These are phyloP conservation scores for Myanophis thanlyinensis DNA, from an alignment of 2,113 vertebrate genomes.

Conservation along the genomic window DNA sequence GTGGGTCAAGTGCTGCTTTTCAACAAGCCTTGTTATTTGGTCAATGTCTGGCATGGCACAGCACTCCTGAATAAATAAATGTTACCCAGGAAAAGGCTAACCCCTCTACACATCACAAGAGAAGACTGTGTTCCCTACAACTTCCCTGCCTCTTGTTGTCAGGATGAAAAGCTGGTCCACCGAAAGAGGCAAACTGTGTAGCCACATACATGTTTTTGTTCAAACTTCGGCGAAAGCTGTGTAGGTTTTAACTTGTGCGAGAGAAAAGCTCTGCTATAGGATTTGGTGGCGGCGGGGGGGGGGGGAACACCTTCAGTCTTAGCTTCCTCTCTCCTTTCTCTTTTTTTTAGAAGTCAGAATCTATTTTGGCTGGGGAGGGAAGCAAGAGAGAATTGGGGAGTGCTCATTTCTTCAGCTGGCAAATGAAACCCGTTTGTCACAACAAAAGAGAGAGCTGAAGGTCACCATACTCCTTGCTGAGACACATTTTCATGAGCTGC, in stretches of 20 bases:
- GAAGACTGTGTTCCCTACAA: neutral
- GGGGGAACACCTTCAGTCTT: neutral
- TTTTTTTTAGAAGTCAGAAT: slow-evolving; percentile 35
- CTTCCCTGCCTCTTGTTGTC: neutral
- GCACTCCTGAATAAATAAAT: slow-evolving; percentile 2
- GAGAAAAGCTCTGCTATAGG: slow-evolving; percentile 15
- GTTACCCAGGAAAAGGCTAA: neutral
- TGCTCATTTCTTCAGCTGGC: slow-evolving; percentile 58
- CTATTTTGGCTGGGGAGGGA: slow-evolving; percentile 51
- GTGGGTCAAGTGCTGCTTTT: rapidly evolving
- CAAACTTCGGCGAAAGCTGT: slow-evolving; percentile 29
- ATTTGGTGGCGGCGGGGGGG: neutral
- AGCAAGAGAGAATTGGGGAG: neutral
- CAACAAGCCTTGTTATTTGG: neutral
- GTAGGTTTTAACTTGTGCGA: slow-evolving; percentile 10
- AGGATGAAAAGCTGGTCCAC: neutral
- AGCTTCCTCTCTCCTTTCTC: neutral
- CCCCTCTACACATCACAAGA: neutral
- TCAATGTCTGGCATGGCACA: neutral
- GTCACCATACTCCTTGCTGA: slow-evolving; percentile 57
- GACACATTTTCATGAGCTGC: slow-evolving; percentile 65
- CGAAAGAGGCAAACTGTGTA: neutral
- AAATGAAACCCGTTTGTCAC: slow-evolving; percentile 69
- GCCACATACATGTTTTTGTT: neutral
- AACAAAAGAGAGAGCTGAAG: slow-evolving; percentile 65